These are phyloP conservation scores for Phyllostomus hastatus DNA, from an alignment of 2,113 vertebrate species.

Conservation along the genomic window DNA sequence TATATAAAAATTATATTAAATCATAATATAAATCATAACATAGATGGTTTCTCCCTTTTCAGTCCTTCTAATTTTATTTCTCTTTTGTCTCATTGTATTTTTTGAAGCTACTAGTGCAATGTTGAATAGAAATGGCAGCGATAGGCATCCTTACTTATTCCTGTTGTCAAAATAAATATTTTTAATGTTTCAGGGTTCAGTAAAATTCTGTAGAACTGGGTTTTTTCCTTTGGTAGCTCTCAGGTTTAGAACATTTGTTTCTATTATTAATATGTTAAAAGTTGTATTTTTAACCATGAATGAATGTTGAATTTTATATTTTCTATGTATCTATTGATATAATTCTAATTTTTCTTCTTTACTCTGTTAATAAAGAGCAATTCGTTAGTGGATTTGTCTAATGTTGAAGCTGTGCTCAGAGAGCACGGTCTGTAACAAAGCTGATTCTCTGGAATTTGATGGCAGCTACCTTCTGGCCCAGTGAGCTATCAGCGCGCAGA, in stretches of 20 bases:
- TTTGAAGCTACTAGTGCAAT: background rate
- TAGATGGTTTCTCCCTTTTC: background rate
- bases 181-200: background rate
- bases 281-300: background rate
- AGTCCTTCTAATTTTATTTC: background rate
- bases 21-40: background rate
- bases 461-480: background rate
- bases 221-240: background rate
- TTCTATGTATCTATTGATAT: background rate
- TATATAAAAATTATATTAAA: background rate
- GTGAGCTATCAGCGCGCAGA: background rate
- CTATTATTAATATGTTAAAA: background rate
- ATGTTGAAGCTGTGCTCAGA: background rate
- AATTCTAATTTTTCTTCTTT: background rate
- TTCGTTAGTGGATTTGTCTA: background rate
- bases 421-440: background rate
- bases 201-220: background rate
- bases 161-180: constrained; percentile 19
- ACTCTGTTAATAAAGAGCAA: background rate
- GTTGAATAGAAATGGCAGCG: background rate
- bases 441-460: background rate
- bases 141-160: background rate
- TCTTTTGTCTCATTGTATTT: background rate
- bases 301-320: background rate
- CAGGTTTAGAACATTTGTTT: constrained; percentile 23